Conservation (phyloP, 2,888 invertebrate species). For the Oligia strigilis region DNA sequence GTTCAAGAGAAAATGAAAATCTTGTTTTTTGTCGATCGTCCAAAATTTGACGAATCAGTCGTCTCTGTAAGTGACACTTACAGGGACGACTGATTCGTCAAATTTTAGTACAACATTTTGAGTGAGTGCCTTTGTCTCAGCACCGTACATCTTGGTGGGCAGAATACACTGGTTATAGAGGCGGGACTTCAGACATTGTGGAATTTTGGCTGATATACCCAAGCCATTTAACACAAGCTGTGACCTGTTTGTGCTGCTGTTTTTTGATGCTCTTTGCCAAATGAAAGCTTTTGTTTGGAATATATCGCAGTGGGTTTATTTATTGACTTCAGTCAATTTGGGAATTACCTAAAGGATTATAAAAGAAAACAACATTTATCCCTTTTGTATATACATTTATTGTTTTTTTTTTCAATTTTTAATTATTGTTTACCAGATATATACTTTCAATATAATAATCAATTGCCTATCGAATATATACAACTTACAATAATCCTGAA, state of each 20-base stretch:
- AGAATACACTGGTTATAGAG: neutral
- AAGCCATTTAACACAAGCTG: too few species aligned
- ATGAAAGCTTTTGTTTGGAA: neutral
- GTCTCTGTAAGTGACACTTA: too few species aligned
- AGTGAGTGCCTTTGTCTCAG: too few species aligned
- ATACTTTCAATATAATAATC: slow-evolving; percentile 85
- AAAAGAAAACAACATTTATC: slow-evolving; percentile 70
- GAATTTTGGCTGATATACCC: neutral
- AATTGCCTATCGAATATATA: slow-evolving; percentile 86
- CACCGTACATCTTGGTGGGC: too few species aligned
- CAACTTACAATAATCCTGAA: slow-evolving; percentile 84
- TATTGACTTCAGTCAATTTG: neutral
- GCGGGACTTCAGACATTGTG: neutral
- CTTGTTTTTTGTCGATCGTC: too few species aligned
- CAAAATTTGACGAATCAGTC: too few species aligned
- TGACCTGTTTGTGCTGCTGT: neutral
- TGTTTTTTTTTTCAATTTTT: slow-evolving; percentile 81
- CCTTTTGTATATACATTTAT: slow-evolving; percentile 83
- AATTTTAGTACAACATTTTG: too few species aligned
- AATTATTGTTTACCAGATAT: slow-evolving; percentile 79
- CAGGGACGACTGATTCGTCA: too few species aligned
- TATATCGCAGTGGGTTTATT: neutral
- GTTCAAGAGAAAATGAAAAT: too few species aligned
- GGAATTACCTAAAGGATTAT: neutral
- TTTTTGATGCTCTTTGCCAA: neutral